Evolutionary conservation across 1,140 invertebrate species (phyloP).

Genomic region (Physella acuta): DNA sequence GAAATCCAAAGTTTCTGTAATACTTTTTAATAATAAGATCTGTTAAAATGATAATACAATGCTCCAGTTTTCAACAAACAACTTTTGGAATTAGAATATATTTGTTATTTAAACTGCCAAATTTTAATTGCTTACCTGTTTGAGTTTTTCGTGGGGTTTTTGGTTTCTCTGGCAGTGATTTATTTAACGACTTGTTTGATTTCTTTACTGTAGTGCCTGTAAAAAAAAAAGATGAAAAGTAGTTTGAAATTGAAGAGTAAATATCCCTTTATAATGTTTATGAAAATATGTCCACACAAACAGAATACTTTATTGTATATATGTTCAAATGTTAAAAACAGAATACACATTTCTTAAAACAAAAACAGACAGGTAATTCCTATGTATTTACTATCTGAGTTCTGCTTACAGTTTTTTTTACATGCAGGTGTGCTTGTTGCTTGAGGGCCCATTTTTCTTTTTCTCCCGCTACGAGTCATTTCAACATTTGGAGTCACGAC

Average conservation of each 20-base stretch:
- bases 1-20: too few species aligned
- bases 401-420: conserved; percentile 26
- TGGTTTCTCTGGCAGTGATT: not conserved
- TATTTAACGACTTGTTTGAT: too few species aligned
- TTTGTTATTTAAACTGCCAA: too few species aligned
- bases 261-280: not conserved
- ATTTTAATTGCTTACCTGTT: not conserved
- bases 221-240: not conserved
- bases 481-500: not conserved
- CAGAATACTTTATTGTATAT: too few species aligned
- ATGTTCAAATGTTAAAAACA: not conserved
- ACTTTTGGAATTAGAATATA: too few species aligned
- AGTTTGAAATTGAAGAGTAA: too few species aligned
- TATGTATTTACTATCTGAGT: not conserved
- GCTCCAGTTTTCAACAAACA: too few species aligned
- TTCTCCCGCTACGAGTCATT: conserved; percentile 19
- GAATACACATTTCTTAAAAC: not conserved
- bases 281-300: not conserved
- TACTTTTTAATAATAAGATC: too few species aligned
- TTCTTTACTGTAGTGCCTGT: conserved; percentile 10
- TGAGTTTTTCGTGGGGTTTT: conserved; percentile 4
- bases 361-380: not conserved
- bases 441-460: conserved; percentile 30
- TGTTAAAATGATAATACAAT: too few species aligned
- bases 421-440: conserved; percentile 49